phyloP scores from a whole-genome alignment of 2,888 invertebrate genomes.

The Odontomyia ornata region DNA sequence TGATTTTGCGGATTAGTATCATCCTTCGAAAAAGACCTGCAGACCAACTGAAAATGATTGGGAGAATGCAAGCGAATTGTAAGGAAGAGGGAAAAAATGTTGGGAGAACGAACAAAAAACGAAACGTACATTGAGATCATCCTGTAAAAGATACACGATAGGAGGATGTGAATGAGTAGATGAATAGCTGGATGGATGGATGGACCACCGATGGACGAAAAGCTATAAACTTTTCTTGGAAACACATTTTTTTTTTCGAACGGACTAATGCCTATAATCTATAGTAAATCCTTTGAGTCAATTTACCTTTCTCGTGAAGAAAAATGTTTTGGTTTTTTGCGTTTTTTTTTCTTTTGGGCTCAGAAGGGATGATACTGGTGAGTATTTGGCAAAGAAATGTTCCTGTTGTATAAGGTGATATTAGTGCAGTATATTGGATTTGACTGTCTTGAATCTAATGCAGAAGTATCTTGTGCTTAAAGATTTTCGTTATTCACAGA shows the following conservation, averaged over 20 bases:
- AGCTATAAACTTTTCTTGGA: constrained; percentile 20
- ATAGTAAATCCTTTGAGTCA: constrained; percentile 43
- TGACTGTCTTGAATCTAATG: no score
- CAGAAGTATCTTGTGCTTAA: no score
- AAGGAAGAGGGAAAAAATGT: not conserved
- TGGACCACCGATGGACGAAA: no score
- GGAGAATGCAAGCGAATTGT: not conserved
- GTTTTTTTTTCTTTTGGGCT: not conserved
- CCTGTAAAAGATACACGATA: not conserved
- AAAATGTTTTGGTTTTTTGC: constrained; percentile 37
- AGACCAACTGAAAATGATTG: not conserved
- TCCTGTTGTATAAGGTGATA: no score
- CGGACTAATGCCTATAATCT: constrained; percentile 40
- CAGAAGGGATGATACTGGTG: not conserved
- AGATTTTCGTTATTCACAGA: no score
- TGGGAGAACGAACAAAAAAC: no score
- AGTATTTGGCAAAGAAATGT: not conserved
- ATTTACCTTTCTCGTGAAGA: constrained; percentile 36
- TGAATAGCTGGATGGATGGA: no score
- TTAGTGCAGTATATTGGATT: no score
- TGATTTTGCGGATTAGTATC: constrained; percentile 34
- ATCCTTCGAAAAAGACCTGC: constrained; percentile 20
- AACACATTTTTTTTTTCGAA: constrained; percentile 1
- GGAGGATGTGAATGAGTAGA: no score
- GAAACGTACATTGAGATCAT: not conserved